phyloP scores from a whole-genome alignment of 2,797 vertebrate genomes.

The Diglossa cyanea region DNA sequence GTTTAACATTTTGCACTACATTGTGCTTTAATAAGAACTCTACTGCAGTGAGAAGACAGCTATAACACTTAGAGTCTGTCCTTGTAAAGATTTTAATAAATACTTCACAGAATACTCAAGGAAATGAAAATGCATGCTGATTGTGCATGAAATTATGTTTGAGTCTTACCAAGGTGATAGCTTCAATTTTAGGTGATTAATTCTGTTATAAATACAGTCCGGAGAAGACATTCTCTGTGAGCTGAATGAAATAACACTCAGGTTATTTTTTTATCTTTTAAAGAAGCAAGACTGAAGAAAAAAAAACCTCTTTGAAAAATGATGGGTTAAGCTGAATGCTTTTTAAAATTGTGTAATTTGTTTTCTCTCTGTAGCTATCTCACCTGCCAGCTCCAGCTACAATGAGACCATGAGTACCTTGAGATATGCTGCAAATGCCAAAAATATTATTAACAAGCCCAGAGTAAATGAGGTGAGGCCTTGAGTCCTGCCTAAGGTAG shows the following conservation, averaged over 20 bases:
- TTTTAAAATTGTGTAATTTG: background rate
- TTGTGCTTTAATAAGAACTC: background rate
- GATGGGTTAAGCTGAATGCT: background rate
- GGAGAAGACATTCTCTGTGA: background rate
- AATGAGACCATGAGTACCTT: conserved; percentile 95
- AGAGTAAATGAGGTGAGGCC: conserved; percentile 91
- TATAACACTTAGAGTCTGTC: background rate
- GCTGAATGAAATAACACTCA: background rate
- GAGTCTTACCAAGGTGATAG: background rate
- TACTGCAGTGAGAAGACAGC: background rate
- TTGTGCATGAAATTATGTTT: background rate
- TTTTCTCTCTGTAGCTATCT: conserved; percentile 83
- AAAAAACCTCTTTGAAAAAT: background rate
- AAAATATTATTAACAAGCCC: conserved; percentile 95
- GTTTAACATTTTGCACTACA: background rate
- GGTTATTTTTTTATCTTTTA: background rate
- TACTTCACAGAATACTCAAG: background rate
- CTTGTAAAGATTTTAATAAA: background rate
- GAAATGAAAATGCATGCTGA: background rate
- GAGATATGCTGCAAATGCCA: conserved; percentile 94
- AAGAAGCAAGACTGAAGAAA: background rate
- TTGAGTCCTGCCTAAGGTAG: background rate
- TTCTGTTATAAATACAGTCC: background rate
- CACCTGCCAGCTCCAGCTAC: conserved; percentile 91
- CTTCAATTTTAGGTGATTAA: background rate